Conservation (phyloP, 2,888 invertebrate species). For the Brachyptera risi region DNA sequence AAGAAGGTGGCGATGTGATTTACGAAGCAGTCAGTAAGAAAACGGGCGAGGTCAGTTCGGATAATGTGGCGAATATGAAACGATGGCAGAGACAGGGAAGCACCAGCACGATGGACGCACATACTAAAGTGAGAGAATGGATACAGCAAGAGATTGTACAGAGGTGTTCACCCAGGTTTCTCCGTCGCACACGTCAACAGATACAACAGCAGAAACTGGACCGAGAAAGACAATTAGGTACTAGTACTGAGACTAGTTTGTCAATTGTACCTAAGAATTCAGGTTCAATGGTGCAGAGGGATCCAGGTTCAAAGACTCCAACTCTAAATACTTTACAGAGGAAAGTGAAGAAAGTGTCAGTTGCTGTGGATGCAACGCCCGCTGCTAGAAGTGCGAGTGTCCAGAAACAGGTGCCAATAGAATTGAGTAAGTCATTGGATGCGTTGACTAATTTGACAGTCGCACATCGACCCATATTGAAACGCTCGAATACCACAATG, state of each 20-base stretch:
- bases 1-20: constrained; percentile 9
- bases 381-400: constrained; percentile 67
- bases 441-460: constrained; percentile 10
- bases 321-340: constrained; percentile 19
- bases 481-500: constrained; percentile 32
- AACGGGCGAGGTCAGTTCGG: constrained; percentile 21
- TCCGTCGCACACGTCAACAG: constrained; percentile 20
- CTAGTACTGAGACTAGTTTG: constrained; percentile 8
- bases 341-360: constrained; percentile 59
- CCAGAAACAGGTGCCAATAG: constrained; percentile 71
- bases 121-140: constrained; percentile 84
- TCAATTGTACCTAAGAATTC: not conserved
- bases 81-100: constrained; percentile 67
- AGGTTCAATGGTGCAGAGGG: too few relatives aligned
- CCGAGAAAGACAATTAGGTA: not conserved
- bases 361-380: constrained; percentile 75
- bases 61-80: constrained; percentile 53
- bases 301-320: constrained; percentile 13
- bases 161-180: constrained; percentile 41
- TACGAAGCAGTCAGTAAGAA: constrained; percentile 28
- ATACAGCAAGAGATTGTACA: constrained; percentile 75
- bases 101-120: constrained; percentile 76
- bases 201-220: not conserved
- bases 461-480: constrained; percentile 33
- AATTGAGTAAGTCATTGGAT: constrained; percentile 47